These are phyloP conservation scores for Petrophora chlorosata DNA, from an alignment of 2,888 invertebrate species.

Conservation along the genomic window DNA sequence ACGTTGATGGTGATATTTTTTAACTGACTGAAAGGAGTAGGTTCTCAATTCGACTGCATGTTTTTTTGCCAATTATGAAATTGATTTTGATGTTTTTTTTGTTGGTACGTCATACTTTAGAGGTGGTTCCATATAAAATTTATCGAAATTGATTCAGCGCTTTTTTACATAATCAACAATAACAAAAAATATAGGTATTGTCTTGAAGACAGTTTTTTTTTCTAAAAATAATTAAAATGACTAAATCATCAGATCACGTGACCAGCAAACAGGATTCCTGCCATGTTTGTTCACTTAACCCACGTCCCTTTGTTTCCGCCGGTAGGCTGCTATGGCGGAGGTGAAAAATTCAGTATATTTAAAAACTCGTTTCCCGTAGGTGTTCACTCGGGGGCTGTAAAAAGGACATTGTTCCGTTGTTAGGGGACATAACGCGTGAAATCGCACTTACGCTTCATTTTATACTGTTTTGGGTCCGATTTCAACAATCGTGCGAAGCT, in stretches of 20 bases:
- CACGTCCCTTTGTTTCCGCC: neutral
- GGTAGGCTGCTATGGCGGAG: slow-evolving; percentile 6
- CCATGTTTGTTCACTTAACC: slow-evolving; percentile 8
- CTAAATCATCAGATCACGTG: slow-evolving; percentile 17
- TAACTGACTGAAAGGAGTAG: too few relatives aligned
- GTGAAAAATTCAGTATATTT: slow-evolving; percentile 40
- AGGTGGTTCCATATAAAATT: too few relatives aligned
- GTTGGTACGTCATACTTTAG: too few relatives aligned
- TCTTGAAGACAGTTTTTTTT: too few relatives aligned
- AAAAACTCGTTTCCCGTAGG: slow-evolving; percentile 39
- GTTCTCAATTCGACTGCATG: too few relatives aligned
- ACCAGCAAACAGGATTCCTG: slow-evolving; percentile 9
- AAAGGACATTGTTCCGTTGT: slow-evolving; percentile 35
- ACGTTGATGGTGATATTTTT: too few relatives aligned
- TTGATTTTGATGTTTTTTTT: too few relatives aligned
- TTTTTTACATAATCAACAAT: too few relatives aligned
- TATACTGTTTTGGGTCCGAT: slow-evolving; percentile 21
- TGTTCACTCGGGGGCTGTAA: slow-evolving; percentile 32
- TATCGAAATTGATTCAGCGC: too few relatives aligned
- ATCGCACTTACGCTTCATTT: slow-evolving; percentile 27
- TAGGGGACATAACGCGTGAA: slow-evolving; percentile 31
- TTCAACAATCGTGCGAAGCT: neutral
- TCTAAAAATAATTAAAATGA: too few relatives aligned
- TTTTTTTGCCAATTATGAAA: too few relatives aligned
- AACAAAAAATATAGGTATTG: too few relatives aligned